Evolutionary conservation across 2,888 invertebrate genomes (phyloP).

Genomic region (Anaspis maculata): DNA sequence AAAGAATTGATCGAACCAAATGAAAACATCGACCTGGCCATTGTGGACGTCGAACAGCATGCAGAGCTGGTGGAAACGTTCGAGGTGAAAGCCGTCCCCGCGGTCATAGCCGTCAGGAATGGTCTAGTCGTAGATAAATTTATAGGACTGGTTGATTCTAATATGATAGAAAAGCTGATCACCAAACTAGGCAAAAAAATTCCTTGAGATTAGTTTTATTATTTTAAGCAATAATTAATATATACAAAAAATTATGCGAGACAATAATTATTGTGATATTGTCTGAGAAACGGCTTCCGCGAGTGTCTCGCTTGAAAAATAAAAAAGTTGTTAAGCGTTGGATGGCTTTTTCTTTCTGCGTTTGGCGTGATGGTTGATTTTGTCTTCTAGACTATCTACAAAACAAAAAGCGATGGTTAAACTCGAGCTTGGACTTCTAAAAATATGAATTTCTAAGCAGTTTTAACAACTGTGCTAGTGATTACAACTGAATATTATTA

Average conservation of each 20-base stretch:
- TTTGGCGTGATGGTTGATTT: conserved; percentile 62
- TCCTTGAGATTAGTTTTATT: conserved; percentile 1
- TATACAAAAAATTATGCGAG: conserved; percentile 2
- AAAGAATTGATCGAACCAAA: conserved; percentile 66
- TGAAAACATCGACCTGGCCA: conserved; percentile 65
- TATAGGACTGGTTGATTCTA: conserved; percentile 74
- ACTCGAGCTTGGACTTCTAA: too few relatives aligned
- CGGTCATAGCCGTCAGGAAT: conserved; percentile 71
- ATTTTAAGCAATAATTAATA: conserved; percentile 1
- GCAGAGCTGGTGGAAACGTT: conserved; percentile 75
- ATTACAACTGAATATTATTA: too few relatives aligned
- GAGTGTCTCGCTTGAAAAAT: too few relatives aligned
- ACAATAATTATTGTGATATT: too few relatives aligned
- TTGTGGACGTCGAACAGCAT: conserved; percentile 75
- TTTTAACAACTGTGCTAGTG: too few relatives aligned
- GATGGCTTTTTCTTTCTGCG: conserved; percentile 56
- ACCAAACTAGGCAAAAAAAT: conserved; percentile 46
- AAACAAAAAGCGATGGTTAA: too few relatives aligned
- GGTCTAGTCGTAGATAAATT: conserved; percentile 81
- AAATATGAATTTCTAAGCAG: too few relatives aligned
- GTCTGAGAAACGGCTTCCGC: too few relatives aligned
- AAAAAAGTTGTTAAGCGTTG: too few relatives aligned
- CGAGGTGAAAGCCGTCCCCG: conserved; percentile 76
- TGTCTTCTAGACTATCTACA: conserved; percentile 74
- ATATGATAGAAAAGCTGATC: conserved; percentile 72